Conservation (phyloP, 2,113 vertebrate genomes). For the Urocynchramus pylzowi region DNA sequence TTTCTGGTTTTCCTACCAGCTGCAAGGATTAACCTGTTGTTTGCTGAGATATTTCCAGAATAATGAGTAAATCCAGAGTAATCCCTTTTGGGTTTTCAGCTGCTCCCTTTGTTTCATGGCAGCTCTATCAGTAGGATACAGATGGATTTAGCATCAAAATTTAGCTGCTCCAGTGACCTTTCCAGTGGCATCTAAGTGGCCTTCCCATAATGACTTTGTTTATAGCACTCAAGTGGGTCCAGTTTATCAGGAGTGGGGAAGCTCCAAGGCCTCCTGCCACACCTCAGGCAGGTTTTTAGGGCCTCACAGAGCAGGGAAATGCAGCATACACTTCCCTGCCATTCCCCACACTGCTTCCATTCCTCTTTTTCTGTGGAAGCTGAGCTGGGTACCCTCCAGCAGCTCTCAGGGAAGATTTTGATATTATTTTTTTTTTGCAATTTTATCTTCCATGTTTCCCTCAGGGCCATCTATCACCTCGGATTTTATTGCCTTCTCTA, state of each 20-base stretch:
- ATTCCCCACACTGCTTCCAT: rapidly evolving
- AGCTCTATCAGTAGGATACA: not conserved
- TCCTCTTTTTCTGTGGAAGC: not conserved
- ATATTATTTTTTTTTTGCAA: not conserved
- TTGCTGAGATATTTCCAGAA: not conserved
- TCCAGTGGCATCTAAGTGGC: not conserved
- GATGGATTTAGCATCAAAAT: not conserved
- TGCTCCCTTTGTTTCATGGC: not conserved
- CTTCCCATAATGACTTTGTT: not conserved
- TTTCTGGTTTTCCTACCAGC: not conserved
- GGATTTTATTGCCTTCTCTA: conserved; percentile 44
- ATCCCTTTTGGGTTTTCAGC: not conserved
- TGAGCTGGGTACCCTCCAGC: not conserved
- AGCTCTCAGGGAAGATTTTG: not conserved
- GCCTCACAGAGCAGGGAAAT: rapidly evolving
- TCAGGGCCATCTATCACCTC: not conserved
- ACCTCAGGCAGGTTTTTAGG: not conserved
- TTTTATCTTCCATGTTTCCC: not conserved
- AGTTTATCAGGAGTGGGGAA: not conserved
- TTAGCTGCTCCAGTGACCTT: not conserved
- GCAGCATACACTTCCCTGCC: not conserved
- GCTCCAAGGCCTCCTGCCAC: not conserved
- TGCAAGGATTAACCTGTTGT: not conserved
- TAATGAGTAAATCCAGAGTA: not conserved
- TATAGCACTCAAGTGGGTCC: not conserved